Percentiles rank a stretch among this genome's conserved stretches.
These are phyloP conservation scores for Kryptopterus vitreolus DNA, from an alignment of 2,797 vertebrate species.

Conservation along the genomic window DNA sequence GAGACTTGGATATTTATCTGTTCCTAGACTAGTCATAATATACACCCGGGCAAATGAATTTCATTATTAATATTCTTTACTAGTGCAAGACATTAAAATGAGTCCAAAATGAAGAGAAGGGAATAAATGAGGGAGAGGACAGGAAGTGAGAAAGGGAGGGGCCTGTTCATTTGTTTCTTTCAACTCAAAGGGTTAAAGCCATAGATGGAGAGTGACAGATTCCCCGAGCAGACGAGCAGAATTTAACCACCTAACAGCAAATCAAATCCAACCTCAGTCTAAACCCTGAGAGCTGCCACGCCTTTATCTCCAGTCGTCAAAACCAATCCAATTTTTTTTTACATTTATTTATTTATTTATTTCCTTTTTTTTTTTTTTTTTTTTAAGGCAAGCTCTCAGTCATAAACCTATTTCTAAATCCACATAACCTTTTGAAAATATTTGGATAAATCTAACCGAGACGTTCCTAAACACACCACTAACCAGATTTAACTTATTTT, in stretches of 20 bases:
- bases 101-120: neutral
- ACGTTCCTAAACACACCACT: conserved; percentile 45
- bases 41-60: neutral
- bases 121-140: neutral
- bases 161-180: conserved; percentile 60
- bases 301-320: neutral
- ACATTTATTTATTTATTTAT: no score
- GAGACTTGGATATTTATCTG: conserved; percentile 2
- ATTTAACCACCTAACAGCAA: conserved; percentile 79
- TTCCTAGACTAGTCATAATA: neutral
- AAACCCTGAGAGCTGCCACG: conserved; percentile 72
- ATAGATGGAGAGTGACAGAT: conserved; percentile 38
- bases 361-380: no score
- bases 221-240: conserved; percentile 63
- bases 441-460: conserved; percentile 1
- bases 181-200: conserved; percentile 80
- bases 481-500: conserved; percentile 54
- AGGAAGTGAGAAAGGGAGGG: conserved; percentile 19
- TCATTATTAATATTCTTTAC: neutral
- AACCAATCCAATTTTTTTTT: neutral
- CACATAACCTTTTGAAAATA: conserved; percentile 58
- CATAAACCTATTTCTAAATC: conserved; percentile 74
- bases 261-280: conserved; percentile 70
- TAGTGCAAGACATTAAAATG: neutral
- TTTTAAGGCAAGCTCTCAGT: conserved; percentile 68